A percentile compares a stretch with the other conserved stretches of the same genome.
These are phyloP conservation scores for Gonatopus flavifemur DNA, from an alignment of 1,140 invertebrate genomes.

Conservation along the genomic window DNA sequence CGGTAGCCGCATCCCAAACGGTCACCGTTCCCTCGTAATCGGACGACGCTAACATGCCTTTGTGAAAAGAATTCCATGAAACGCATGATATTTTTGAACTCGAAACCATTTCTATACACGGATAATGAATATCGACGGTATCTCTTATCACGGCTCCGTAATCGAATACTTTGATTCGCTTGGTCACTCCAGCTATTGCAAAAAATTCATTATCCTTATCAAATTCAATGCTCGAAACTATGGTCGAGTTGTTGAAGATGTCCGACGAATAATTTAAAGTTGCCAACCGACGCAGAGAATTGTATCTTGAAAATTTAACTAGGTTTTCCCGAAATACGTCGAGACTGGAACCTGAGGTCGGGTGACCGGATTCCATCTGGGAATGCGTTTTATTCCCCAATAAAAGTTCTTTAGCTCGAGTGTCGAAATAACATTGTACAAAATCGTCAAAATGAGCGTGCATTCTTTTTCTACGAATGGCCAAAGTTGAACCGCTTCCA, in stretches of 20 bases:
- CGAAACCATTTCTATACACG: conserved; percentile 90
- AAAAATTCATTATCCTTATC: conserved; percentile 96
- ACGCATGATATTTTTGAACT: conserved; percentile 94
- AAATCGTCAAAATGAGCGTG: conserved; percentile 90
- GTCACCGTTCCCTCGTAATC: conserved; percentile 95
- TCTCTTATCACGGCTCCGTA: conserved; percentile 84
- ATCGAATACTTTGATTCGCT: conserved; percentile 93
- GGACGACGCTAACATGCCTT: conserved; percentile 85
- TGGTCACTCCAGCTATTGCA: conserved; percentile 94
- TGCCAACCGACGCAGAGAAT: conserved; percentile 76
- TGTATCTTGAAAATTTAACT: conserved; percentile 86
- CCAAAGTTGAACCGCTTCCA: conserved; percentile 56
- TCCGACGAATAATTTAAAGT: conserved; percentile 91
- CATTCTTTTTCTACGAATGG: conserved; percentile 73
- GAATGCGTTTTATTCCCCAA: conserved; percentile 56
- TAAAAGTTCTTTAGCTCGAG: conserved; percentile 71
- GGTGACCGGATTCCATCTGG: conserved; percentile 40
- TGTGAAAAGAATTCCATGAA: conserved; percentile 93
- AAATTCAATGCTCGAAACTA: conserved; percentile 96
- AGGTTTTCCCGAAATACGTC: conserved; percentile 85
- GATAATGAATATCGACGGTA: conserved; percentile 88
- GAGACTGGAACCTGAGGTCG: conserved; percentile 62
- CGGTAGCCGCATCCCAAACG: conserved; percentile 88
- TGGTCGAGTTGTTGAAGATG: conserved; percentile 85
- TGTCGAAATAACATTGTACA: conserved; percentile 82